Base-by-base conservation (phyloP, 2,113 vertebrate species). In the Paramisgurnus dabryanus region DNA sequence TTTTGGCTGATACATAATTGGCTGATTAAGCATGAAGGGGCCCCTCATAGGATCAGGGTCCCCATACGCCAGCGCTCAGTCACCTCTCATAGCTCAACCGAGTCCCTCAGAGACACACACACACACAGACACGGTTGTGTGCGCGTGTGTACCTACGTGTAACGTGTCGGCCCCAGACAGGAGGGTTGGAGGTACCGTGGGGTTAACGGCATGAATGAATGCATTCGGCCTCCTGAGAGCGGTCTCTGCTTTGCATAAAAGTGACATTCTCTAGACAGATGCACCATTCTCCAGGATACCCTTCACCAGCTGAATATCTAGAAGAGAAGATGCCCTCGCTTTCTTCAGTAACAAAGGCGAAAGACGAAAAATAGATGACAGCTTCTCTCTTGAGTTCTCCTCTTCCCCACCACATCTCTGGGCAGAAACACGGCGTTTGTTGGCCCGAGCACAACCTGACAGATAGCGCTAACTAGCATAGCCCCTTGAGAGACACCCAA, bases 401-500 rank as follows among this genome's bases (percentile, higher is more conserved):
- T 86, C 78, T 80, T 82, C 83, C 41, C 64, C 45, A 86, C 87
- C 43, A 7, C 34, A 53, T 77, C 84, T 58, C 85, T 84, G 83
- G 87, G 84, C 83, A 85, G 76, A 83, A 89, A 82, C 88, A 83
- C 85, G 4, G 60, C 84, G 86, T 86, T 90, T 86, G 88, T 88
- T 89, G 86, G 87, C 85, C 49, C 86, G 85, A 85, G 57, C 40
- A 75, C 40, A 89, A 84, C 47, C 86, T 92, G 86, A 93, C 86
- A 89, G 65, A 76, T 84, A 89, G 87, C 84, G 88, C 90, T 91
- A 92, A 90, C 80, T 87, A 91, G 82, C 84, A 40, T 86, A 68
- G 87, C 87, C 89, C 89, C 90, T 34, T 80, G 90, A 89, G 91
- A 92, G 91, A 91, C 89, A 90, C 87, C 67, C 66, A 85, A 82